These are phyloP conservation scores for Nothobranchius kuhntae DNA, from an alignment of 2,113 vertebrate species.

Conservation along the genomic window DNA sequence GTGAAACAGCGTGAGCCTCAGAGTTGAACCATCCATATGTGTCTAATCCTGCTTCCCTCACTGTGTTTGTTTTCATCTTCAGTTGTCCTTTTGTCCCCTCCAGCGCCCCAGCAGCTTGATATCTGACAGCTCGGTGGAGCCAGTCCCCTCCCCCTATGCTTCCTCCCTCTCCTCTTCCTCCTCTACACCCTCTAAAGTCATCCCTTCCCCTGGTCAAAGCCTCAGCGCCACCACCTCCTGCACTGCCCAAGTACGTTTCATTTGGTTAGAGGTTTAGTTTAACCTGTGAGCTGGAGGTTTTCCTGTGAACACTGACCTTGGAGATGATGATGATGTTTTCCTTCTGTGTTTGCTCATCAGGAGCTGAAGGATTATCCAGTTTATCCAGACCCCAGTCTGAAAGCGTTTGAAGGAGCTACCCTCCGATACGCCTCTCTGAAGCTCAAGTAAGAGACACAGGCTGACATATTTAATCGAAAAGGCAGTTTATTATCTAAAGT, in stretches of 20 bases:
- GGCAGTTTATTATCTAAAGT: too few relatives aligned
- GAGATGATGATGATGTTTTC: not conserved
- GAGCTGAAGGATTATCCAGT: constrained; percentile 92
- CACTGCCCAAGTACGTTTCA: constrained; percentile 57
- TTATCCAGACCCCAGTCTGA: constrained; percentile 92
- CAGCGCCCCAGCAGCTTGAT: constrained; percentile 80
- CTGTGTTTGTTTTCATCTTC: not conserved
- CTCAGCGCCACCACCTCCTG: constrained; percentile 73
- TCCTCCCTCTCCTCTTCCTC: constrained; percentile 69
- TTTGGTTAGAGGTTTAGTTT: not conserved
- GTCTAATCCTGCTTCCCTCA: constrained; percentile 2
- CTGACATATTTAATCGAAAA: not conserved
- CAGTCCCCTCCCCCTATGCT: constrained; percentile 74
- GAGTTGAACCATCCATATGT: not conserved
- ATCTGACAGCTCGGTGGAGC: constrained; percentile 82
- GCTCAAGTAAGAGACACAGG: constrained; percentile 82
- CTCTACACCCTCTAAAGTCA: constrained; percentile 63
- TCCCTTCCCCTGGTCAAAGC: constrained; percentile 55
- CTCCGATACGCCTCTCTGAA: constrained; percentile 93
- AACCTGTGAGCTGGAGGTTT: too few relatives aligned
- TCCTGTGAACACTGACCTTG: too few relatives aligned
- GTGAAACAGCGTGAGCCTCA: too few relatives aligned
- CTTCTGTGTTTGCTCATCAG: constrained; percentile 70
- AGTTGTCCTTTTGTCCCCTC: not conserved
- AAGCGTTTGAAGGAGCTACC: constrained; percentile 93